Percentiles rank a stretch among this genome's conserved stretches.
These are phyloP conservation scores for Pipistrellus kuhlii DNA, from an alignment of 2,797 vertebrate species.

Conservation along the genomic window DNA sequence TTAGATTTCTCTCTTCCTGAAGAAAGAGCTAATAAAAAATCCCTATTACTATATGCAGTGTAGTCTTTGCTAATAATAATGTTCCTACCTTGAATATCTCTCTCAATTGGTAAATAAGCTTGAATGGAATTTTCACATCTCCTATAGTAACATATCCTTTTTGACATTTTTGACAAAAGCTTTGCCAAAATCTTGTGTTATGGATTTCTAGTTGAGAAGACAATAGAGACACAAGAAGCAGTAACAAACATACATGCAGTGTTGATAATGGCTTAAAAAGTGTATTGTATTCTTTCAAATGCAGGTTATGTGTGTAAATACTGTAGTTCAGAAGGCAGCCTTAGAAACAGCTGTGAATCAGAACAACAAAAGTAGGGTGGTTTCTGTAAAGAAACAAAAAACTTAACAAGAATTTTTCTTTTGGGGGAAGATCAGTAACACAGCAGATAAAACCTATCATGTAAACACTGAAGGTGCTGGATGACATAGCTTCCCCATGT, in stretches of 20 bases:
- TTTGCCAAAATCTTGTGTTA: constrained; percentile 49
- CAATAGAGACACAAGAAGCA: constrained; percentile 57
- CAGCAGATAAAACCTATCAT: constrained; percentile 37
- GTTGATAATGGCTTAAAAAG: constrained; percentile 61
- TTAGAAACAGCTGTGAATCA: constrained; percentile 54
- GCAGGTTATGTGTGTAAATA: constrained; percentile 72
- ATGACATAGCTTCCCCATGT: constrained; percentile 50
- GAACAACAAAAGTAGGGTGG: constrained; percentile 32
- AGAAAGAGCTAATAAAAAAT: constrained; percentile 59
- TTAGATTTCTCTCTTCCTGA: constrained; percentile 54
- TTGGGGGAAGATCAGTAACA: background rate
- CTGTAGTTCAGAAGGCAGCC: constrained; percentile 31
- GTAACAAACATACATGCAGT: constrained; percentile 56
- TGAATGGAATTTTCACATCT: constrained; percentile 72
- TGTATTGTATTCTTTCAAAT: constrained; percentile 49
- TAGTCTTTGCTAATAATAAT: constrained; percentile 62
- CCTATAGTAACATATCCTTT: constrained; percentile 52
- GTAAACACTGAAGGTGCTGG: constrained; percentile 11
- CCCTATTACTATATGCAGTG: constrained; percentile 2
- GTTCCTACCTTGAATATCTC: background rate
- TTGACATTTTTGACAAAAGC: constrained; percentile 71
- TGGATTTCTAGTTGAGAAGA: constrained; percentile 72
- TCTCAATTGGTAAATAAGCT: constrained; percentile 68
- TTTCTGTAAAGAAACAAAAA: constrained; percentile 70
- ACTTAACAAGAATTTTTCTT: constrained; percentile 4